Percentiles rank a stretch among this genome's conserved stretches.
Conservation (phyloP, 2,113 vertebrate species). For the Oxyura jamaicensis region DNA sequence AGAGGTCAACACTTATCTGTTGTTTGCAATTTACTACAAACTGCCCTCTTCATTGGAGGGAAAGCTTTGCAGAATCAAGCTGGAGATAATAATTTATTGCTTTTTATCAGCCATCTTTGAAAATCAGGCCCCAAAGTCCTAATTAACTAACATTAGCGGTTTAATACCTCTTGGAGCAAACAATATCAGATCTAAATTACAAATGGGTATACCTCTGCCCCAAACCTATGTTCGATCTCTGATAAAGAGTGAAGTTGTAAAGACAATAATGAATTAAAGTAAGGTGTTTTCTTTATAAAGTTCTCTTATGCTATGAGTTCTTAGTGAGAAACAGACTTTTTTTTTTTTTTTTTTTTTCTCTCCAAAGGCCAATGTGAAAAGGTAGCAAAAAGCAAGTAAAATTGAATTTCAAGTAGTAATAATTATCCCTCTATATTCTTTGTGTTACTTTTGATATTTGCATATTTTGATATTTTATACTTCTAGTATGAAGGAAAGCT, state of each 20-base stretch:
- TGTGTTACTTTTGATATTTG: neutral
- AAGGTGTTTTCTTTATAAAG: neutral
- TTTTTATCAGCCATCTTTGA: slow-evolving; percentile 66
- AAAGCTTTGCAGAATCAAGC: slow-evolving; percentile 17
- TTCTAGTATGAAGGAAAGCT: neutral
- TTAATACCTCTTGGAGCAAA: slow-evolving; percentile 14
- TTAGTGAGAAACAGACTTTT: neutral
- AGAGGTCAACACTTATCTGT: neutral
- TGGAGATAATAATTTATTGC: slow-evolving; percentile 55
- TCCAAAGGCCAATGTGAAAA: neutral
- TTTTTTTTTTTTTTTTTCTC: neutral
- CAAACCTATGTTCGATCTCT: slow-evolving; percentile 33
- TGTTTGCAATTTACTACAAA: slow-evolving; percentile 3
- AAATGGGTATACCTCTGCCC: slow-evolving; percentile 45
- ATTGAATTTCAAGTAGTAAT: neutral
- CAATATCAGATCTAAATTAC: slow-evolving; percentile 60
- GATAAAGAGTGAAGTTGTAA: slow-evolving; percentile 32
- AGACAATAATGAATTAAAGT: slow-evolving; percentile 62
- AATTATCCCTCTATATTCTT: neutral
- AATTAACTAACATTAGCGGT: slow-evolving; percentile 58
- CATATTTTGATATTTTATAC: too few species aligned
- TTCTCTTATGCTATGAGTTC: neutral
- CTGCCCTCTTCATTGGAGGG: neutral
- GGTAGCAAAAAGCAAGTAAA: neutral
- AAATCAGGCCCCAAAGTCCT: slow-evolving; percentile 52